Base-by-base conservation (phyloP, 2,797 vertebrate genomes). In the Argentina silus region DNA sequence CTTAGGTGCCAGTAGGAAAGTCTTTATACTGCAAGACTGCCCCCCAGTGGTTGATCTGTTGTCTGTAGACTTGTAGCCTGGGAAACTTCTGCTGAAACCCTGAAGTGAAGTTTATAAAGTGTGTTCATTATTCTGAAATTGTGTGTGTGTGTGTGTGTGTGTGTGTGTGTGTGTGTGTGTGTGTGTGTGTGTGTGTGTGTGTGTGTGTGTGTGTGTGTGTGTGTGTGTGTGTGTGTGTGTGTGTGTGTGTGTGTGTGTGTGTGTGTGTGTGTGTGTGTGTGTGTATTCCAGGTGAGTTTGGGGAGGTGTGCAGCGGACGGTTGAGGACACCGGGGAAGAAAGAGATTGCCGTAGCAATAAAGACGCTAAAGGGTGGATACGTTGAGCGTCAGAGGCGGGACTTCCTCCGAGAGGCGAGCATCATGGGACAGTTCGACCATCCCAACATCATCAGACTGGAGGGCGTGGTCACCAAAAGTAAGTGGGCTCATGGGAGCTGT, bases 401-500 rank as follows among this genome's bases (percentile, higher is more conserved):
- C 87, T 98, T 98, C 91, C 91, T 98, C 72, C 92, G 96, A 55
- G 97, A 98, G 91, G 97, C 96, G 0, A 97, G 96, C 70, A 98
- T 98, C 89, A 98, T 98, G 97, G 97, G 97, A 75, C 96, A 98
- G 70, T 98, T 97, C 88, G 96, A 98, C 83, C 95, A 98, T 74
- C 96, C 97, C 62, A 98, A 98, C 78, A 97, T 98, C 81, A 97
- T 98, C 87, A 93, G 95, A 48, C 93, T 98, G 44, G 96, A 97
- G 88, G 97, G 97, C 36, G 96, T 98, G 69, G 96, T 98, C 79
- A 98, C 97, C 59, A 98, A 97, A 95, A 98, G 97, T 98, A 95
- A 96, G 96, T n/a, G 9, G 67, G 27, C 6, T 57, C 8, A 9
- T 45, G 7, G 53, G 51, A 56, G 23, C 5, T 50, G 45, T 27